Evolutionary conservation across 1,140 invertebrate species (phyloP).

Genomic region (Epicauta chinensis): DNA sequence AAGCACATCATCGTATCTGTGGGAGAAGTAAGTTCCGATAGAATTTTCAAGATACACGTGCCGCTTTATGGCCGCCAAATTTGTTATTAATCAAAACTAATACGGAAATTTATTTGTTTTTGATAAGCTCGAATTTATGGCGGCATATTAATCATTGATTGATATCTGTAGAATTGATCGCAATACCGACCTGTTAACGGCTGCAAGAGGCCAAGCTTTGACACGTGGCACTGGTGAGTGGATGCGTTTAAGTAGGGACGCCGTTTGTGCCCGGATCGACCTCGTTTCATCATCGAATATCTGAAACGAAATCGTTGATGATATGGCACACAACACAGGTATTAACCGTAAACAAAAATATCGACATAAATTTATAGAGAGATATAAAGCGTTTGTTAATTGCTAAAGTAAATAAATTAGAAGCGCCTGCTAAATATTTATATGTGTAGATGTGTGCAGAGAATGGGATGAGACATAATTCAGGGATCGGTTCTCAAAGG

Average conservation of each 20-base stretch:
- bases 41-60: neutral
- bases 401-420: neutral
- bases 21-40: constrained; percentile 21
- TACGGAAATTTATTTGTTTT: neutral
- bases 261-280: constrained; percentile 68
- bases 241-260: constrained; percentile 62
- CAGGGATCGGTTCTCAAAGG: too few species aligned
- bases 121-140: too few species aligned
- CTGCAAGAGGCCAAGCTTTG: constrained; percentile 7
- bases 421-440: neutral
- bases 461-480: neutral
- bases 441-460: neutral
- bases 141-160: neutral
- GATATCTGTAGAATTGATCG: neutral
- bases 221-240: constrained; percentile 62
- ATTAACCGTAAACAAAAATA: too few species aligned
- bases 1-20: constrained; percentile 43
- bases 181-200: constrained; percentile 14
- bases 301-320: constrained; percentile 44
- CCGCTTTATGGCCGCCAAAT: too few species aligned
- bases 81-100: neutral
- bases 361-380: neutral
- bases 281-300: constrained; percentile 73
- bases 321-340: neutral
- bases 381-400: neutral